phyloP scores from a whole-genome alignment of 2,797 vertebrate genomes.

The Ptychobarbus kaznakovi region DNA sequence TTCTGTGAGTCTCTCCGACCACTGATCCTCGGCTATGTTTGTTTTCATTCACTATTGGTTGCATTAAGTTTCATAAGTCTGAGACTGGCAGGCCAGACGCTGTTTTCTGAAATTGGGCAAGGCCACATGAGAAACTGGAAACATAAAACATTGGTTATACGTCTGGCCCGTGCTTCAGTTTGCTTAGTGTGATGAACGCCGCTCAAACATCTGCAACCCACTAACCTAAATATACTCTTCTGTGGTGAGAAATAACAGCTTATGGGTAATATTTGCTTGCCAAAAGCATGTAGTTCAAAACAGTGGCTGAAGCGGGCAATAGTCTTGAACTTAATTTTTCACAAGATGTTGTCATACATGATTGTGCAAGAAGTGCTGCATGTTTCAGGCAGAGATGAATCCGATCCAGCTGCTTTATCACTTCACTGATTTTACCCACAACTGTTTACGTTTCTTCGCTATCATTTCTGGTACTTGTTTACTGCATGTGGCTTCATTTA shows the following conservation, averaged over 20 bases:
- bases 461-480: slow-evolving; percentile 19
- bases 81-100: slow-evolving; percentile 25
- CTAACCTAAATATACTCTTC: slow-evolving; percentile 56
- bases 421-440: slow-evolving; percentile 14
- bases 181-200: slow-evolving; percentile 45
- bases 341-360: slow-evolving; percentile 7
- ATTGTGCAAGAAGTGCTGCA: slow-evolving; percentile 15
- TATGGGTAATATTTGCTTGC: slow-evolving; percentile 51
- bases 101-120: slow-evolving; percentile 55
- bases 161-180: slow-evolving; percentile 49
- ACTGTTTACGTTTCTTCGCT: slow-evolving; percentile 26
- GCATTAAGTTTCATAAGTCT: slow-evolving; percentile 30
- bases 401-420: slow-evolving; percentile 23
- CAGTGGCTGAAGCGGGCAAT: slow-evolving; percentile 24
- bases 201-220: slow-evolving; percentile 60
- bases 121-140: slow-evolving; percentile 60
- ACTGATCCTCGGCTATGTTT: slow-evolving; percentile 33
- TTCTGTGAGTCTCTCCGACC: slow-evolving; percentile 18
- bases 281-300: slow-evolving; percentile 34
- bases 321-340: slow-evolving; percentile 15
- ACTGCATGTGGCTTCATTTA: slow-evolving; percentile 25
- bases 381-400: background rate
- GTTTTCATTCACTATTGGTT: slow-evolving; percentile 23
- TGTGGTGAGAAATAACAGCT: slow-evolving; percentile 51
- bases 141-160: slow-evolving; percentile 55